These are phyloP conservation scores for Ibycter americanus DNA, from an alignment of 2,797 vertebrate species.

Conservation along the genomic window DNA sequence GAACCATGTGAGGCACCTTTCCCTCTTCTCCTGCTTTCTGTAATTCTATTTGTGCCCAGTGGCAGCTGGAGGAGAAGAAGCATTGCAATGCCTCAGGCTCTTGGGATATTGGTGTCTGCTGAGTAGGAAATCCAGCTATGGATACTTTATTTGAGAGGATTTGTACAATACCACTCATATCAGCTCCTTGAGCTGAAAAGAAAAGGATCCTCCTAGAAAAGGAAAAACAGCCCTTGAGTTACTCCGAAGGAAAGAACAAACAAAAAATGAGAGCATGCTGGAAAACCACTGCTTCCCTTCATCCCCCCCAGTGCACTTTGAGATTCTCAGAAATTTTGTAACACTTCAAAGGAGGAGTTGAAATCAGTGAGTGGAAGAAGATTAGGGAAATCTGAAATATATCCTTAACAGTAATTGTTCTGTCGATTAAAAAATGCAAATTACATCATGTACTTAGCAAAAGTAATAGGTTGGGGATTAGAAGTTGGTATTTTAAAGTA, in stretches of 20 bases:
- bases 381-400: slow-evolving; percentile 48
- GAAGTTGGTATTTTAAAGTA: slow-evolving; percentile 16
- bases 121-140: not conserved
- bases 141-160: not conserved
- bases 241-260: slow-evolving; percentile 1
- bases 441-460: not conserved
- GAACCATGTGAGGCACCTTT: not conserved
- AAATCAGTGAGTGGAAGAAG: not conserved
- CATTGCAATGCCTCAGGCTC: not conserved
- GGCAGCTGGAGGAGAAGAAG: not conserved
- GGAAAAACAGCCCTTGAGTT: not conserved
- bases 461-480: slow-evolving; percentile 20
- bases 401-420: slow-evolving; percentile 36
- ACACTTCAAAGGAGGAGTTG: not conserved
- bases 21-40: not conserved
- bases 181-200: not conserved
- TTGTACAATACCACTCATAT: not conserved
- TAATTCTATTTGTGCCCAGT: not conserved
- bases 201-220: not conserved
- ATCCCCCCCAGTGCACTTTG: not conserved
- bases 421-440: slow-evolving; percentile 29
- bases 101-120: not conserved
- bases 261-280: not conserved
- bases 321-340: not conserved
- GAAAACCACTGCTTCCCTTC: not conserved